Conservation (phyloP, 2,113 vertebrate genomes). For the Marmota flaviventris region DNA sequence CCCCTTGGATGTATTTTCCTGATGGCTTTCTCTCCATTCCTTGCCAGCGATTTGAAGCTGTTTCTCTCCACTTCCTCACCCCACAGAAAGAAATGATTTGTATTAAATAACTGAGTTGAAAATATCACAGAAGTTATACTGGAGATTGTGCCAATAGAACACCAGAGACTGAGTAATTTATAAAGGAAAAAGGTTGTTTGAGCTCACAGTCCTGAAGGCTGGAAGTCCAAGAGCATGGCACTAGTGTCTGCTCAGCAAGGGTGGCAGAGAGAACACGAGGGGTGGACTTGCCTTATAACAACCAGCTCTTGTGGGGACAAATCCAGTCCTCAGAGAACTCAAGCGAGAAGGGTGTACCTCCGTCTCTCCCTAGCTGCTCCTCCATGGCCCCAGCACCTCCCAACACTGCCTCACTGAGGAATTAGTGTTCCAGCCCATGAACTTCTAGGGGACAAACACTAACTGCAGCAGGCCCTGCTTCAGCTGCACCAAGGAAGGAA, state of each 20-base stretch:
- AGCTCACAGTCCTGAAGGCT: background rate
- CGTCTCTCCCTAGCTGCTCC: background rate
- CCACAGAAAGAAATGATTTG: background rate
- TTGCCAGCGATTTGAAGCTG: background rate
- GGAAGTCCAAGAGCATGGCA: background rate
- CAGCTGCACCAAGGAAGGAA: background rate
- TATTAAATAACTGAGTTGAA: background rate
- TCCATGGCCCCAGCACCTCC: too few species aligned
- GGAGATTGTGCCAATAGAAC: background rate
- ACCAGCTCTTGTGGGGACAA: background rate
- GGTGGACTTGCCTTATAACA: background rate
- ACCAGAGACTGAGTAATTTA: background rate
- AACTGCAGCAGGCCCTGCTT: background rate
- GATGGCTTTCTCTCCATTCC: background rate
- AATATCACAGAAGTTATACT: background rate
- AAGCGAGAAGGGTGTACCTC: background rate
- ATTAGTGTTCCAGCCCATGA: background rate
- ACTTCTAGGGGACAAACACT: too few species aligned
- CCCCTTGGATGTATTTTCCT: background rate
- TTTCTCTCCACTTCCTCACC: conserved; percentile 18
- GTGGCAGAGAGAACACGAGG: background rate
- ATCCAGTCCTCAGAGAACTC: background rate
- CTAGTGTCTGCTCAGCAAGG: background rate
- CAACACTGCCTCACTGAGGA: background rate
- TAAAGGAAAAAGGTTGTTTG: background rate